Evolutionary conservation across 2,797 vertebrate species (phyloP).

Genomic region (Aldrovandia affinis): DNA sequence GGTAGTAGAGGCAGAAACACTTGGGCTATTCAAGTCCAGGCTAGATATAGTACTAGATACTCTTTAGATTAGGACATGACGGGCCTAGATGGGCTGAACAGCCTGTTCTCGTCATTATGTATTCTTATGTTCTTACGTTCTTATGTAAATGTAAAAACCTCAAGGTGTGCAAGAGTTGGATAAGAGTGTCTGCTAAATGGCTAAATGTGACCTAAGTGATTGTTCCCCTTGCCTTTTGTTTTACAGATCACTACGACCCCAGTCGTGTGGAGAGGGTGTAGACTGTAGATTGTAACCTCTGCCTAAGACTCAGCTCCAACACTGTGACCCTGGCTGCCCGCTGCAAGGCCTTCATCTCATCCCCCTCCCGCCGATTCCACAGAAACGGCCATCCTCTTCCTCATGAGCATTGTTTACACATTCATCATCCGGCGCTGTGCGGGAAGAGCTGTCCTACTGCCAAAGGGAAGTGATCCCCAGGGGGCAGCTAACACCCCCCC

Average conservation of each 20-base stretch:
- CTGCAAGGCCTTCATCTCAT: slow-evolving; percentile 79
- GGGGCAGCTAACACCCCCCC: slow-evolving; percentile 62
- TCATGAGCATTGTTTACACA: slow-evolving; percentile 83
- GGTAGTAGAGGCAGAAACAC: too few relatives aligned
- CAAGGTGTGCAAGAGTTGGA: too few relatives aligned
- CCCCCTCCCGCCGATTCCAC: slow-evolving; percentile 46
- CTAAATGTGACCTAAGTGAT: neutral
- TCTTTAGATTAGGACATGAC: too few relatives aligned
- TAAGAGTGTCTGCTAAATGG: neutral
- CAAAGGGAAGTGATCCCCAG: slow-evolving; percentile 75
- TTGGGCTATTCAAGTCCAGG: too few relatives aligned
- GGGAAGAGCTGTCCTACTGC: slow-evolving; percentile 83
- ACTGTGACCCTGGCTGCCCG: slow-evolving; percentile 83
- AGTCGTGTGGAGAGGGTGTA: slow-evolving; percentile 85
- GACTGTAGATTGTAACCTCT: slow-evolving; percentile 59
- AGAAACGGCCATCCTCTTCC: slow-evolving; percentile 83
- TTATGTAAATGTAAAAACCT: too few relatives aligned
- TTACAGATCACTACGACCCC: slow-evolving; percentile 77
- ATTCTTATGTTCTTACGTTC: too few relatives aligned
- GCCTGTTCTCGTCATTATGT: too few relatives aligned
- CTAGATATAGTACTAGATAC: too few relatives aligned
- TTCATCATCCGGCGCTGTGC: slow-evolving; percentile 70
- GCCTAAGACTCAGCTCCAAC: slow-evolving; percentile 77
- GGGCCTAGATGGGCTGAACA: too few relatives aligned
- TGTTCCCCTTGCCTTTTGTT: slow-evolving; percentile 33